Conservation (phyloP, 2,797 vertebrate genomes). For the Trachops cirrhosus region DNA sequence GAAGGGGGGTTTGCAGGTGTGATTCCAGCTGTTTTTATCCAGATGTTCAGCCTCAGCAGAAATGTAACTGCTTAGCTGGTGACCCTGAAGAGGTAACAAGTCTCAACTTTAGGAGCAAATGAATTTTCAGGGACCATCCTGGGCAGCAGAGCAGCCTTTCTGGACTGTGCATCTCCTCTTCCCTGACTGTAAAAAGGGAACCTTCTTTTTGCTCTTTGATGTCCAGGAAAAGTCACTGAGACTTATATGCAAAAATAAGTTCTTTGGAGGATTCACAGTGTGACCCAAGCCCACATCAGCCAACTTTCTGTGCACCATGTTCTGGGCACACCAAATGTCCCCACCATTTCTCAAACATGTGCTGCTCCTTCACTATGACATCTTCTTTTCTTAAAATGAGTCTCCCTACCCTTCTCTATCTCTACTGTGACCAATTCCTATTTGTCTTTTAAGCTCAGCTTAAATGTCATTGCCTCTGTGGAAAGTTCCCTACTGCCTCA, state of each 20-base stretch:
- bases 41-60: background rate
- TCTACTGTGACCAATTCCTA: background rate
- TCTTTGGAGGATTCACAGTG: background rate
- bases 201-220: background rate
- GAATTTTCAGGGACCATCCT: background rate
- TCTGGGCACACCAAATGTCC: background rate
- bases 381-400: background rate
- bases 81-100: background rate
- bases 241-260: background rate
- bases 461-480: background rate
- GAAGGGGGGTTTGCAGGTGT: fast-evolving
- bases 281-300: background rate
- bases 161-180: background rate
- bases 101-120: background rate
- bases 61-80: background rate
- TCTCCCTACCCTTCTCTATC: background rate
- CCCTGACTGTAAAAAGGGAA: background rate
- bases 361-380: background rate
- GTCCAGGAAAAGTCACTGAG: background rate
- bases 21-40: background rate
- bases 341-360: background rate
- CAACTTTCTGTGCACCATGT: background rate
- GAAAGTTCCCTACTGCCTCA: background rate
- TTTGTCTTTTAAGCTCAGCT: background rate
- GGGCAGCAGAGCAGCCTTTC: background rate